Evolutionary conservation across 2,888 invertebrate genomes (phyloP), one percentile per base, ranked within the genome.

Genomic region (Tortricodes alternella): DNA sequence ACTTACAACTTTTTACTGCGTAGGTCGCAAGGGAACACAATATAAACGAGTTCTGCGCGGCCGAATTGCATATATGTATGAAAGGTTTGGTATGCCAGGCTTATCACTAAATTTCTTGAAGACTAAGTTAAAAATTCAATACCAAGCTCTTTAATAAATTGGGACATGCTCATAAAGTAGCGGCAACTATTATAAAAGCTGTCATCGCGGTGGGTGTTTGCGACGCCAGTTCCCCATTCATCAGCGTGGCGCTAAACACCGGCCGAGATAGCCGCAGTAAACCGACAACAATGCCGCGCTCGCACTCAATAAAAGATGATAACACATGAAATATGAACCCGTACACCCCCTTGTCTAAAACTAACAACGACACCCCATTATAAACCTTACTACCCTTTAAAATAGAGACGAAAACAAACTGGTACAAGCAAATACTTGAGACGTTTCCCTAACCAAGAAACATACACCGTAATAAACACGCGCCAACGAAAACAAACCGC

Each of bases 231-330:
- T 83, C 82, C 78, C 80, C 83, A 89, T 90, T 89, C 84, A 88
- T 89, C 89, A 87, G 73, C 34, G 75, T 75, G 78, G 70, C 79
- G 78, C 88, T 89, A 89, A 89, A 89, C 87, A 88, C 83, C 81
- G 77, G 70, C 82, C 79, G 72, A 85, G 89, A 90, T 89, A 89
- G 87, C 88, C 88, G 76, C 83, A 73, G 83, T 89, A 89, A 89
- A 89, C 87, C 89, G 83, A 81, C 88, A 86, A 90, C 89, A 89
- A 89, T 87, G 74, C 88, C 80, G 29, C 80, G 66, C 89, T 88
- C 86, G 83, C 89, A 90, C 89, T 90, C 89, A 88, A 90, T 90
- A 90, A 90, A 90, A 89, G 88, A 90, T 89, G 89, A 90, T 90
- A 90, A 89, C 89, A 85, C 82, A 85, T 89, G 89, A 90, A 90